Percentiles rank a stretch among this genome's conserved stretches.
Evolutionary conservation across 2,113 vertebrate genomes (phyloP).

Genomic region (Lagenorhynchus albirostris): DNA sequence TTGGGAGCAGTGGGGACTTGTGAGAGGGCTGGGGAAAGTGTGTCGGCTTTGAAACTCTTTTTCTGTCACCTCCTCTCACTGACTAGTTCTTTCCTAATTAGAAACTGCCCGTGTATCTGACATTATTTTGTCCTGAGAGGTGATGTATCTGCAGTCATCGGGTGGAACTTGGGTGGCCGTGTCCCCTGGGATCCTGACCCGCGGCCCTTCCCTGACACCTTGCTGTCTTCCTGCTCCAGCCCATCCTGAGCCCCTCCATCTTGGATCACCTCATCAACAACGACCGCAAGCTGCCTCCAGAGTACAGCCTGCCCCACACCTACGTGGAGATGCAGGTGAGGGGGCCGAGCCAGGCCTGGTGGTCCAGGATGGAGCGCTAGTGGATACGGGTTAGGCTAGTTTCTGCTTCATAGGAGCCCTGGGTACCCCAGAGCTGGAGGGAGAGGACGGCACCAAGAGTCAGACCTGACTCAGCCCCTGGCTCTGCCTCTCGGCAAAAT

Average conservation of each 20-base stretch:
- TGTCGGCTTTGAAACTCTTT: background rate
- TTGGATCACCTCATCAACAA: slow-evolving; percentile 95
- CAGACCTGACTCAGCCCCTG: background rate
- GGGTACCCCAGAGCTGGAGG: background rate
- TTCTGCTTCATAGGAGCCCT: background rate
- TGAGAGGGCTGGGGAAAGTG: background rate
- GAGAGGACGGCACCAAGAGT: background rate
- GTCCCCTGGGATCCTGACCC: no score
- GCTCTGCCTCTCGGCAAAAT: background rate
- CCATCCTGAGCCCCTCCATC: slow-evolving; percentile 92
- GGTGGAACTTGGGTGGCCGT: background rate
- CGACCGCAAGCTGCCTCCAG: slow-evolving; percentile 92
- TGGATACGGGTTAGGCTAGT: background rate
- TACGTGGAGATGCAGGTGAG: slow-evolving; percentile 96
- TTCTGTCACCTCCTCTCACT: background rate
- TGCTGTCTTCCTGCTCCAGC: slow-evolving; percentile 76
- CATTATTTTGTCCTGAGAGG: background rate
- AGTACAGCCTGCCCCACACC: slow-evolving; percentile 94
- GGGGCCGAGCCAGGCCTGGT: fast-evolving
- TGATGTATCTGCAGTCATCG: fast-evolving
- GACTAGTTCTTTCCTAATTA: background rate
- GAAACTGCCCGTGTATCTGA: background rate
- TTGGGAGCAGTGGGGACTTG: background rate
- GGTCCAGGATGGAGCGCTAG: background rate
- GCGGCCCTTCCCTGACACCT: background rate